Evolutionary conservation across 2,888 invertebrate species (phyloP).

Genomic region (Stomorhina lunata): DNA sequence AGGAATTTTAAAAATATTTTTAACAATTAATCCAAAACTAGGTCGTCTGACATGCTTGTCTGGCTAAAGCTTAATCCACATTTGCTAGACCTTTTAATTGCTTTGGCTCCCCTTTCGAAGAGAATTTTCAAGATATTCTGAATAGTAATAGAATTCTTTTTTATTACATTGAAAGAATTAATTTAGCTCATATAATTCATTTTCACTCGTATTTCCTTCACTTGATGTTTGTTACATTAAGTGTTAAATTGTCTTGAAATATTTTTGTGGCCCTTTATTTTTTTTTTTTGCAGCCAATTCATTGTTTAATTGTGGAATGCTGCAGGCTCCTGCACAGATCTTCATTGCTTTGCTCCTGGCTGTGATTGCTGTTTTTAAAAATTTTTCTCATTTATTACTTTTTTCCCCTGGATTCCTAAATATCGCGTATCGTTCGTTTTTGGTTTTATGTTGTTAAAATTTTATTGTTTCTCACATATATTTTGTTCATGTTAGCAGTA

Average conservation of each 20-base stretch:
- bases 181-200: constrained; percentile 17
- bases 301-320: constrained; percentile 17
- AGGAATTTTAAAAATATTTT: too few species aligned
- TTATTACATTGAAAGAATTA: constrained; percentile 35
- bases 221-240: constrained; percentile 8
- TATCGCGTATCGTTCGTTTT: constrained; percentile 45
- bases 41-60: too few species aligned
- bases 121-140: not conserved
- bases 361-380: constrained; percentile 39
- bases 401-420: constrained; percentile 10
- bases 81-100: not conserved
- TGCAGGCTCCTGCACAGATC: constrained; percentile 10
- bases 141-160: constrained; percentile 7
- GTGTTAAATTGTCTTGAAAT: constrained; percentile 45
- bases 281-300: not conserved
- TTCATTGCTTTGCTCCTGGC: constrained; percentile 28
- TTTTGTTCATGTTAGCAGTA: constrained; percentile 46
- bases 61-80: too few species aligned
- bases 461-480: constrained; percentile 54
- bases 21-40: too few species aligned
- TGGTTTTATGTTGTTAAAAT: not conserved
- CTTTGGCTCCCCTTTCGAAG: not conserved
- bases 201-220: not conserved
- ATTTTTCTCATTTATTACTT: constrained; percentile 26
- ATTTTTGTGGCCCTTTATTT: not conserved